A percentile compares a stretch with the other conserved stretches of the same genome.
Evolutionary conservation across 2,888 invertebrate species (phyloP).

Genomic region (Yponomeuta cagnagella): DNA sequence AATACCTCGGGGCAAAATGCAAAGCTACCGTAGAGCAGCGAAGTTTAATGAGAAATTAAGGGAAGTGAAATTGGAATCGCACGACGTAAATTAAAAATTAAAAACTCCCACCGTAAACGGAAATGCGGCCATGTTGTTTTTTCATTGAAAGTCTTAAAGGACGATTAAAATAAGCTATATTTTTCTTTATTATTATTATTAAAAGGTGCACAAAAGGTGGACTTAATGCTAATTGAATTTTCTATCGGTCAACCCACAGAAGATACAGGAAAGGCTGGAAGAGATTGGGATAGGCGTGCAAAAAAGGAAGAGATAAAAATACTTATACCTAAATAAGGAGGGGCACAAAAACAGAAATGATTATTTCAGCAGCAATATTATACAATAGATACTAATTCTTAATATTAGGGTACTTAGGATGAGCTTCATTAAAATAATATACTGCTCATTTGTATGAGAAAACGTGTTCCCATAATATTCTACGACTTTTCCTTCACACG

Average conservation of each 20-base stretch:
- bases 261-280: too few species aligned
- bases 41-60: slow-evolving; percentile 67
- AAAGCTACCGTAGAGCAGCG: slow-evolving; percentile 25
- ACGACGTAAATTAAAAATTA: slow-evolving; percentile 66
- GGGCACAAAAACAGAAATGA: too few species aligned
- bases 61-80: slow-evolving; percentile 52
- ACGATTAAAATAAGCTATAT: slow-evolving; percentile 38
- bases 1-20: slow-evolving; percentile 39
- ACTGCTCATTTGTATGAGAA: neutral
- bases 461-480: neutral
- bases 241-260: too few species aligned
- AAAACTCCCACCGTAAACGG: slow-evolving; percentile 57
- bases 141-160: slow-evolving; percentile 36
- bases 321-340: too few species aligned
- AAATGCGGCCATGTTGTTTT: slow-evolving; percentile 53
- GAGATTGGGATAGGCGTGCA: too few species aligned
- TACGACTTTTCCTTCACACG: neutral
- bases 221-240: too few species aligned
- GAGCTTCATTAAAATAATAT: neutral
- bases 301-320: too few species aligned
- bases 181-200: too few species aligned
- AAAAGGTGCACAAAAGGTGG: too few species aligned
- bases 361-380: too few species aligned
- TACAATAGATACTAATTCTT: too few species aligned
- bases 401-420: neutral